Percentiles rank a stretch among this genome's conserved stretches.
Evolutionary conservation across 2,888 invertebrate genomes (phyloP).

Genomic region (Lottia scabra): DNA sequence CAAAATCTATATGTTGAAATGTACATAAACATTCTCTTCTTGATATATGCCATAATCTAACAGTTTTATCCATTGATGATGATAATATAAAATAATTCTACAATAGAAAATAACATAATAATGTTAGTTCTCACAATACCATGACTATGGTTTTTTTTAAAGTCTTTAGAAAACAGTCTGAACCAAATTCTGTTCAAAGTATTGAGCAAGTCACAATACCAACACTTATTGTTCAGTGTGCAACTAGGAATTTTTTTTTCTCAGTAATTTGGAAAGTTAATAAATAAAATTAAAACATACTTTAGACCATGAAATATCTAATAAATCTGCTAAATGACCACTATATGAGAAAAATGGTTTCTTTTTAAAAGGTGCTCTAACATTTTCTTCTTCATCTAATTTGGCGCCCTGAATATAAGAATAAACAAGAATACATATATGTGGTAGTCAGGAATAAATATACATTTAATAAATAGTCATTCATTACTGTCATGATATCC

Average conservation of each 20-base stretch:
- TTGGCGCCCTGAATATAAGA: slow-evolving; percentile 28
- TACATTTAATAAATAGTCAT: background rate
- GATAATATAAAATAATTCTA: slow-evolving; percentile 95
- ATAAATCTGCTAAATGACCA: slow-evolving; percentile 94
- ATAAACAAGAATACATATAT: background rate
- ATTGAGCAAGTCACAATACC: no score
- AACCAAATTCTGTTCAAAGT: no score
- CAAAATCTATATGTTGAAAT: slow-evolving; percentile 99
- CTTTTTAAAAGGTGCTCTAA: slow-evolving; percentile 81
- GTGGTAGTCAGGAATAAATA: background rate
- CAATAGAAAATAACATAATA: slow-evolving; percentile 33
- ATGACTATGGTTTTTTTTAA: no score
- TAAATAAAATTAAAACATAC: slow-evolving; percentile 47
- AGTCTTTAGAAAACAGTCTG: no score
- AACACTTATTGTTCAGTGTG: no score
- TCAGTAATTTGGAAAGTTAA: no score
- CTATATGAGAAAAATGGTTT: slow-evolving; percentile 92
- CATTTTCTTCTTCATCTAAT: slow-evolving; percentile 52
- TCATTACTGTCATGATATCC: no score
- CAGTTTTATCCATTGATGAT: slow-evolving; percentile 98
- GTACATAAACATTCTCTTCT: slow-evolving; percentile 97
- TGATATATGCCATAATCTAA: slow-evolving; percentile 96
- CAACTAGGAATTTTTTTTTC: no score
- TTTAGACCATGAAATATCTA: slow-evolving; percentile 99
- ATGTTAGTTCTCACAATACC: no score